Conservation (phyloP, 1,140 invertebrate genomes). For the Drosophila nannoptera region DNA sequence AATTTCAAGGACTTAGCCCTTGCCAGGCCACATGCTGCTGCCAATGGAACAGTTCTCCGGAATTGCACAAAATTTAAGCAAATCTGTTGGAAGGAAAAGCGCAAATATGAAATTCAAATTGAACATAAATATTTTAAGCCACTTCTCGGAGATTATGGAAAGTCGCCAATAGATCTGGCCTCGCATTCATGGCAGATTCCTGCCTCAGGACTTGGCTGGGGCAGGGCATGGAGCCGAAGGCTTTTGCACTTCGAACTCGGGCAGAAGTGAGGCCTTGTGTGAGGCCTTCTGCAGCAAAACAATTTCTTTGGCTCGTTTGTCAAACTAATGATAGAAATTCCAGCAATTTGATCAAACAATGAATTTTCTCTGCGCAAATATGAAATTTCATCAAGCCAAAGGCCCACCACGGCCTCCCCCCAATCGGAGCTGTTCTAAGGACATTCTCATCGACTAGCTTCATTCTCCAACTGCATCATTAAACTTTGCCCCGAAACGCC, state of each 20-base stretch:
- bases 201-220: background rate
- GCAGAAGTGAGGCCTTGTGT: constrained; percentile 37
- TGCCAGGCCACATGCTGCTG: constrained; percentile 22
- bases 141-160: constrained; percentile 76
- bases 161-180: constrained; percentile 75
- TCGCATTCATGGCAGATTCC: constrained; percentile 36
- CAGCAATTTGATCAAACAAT: constrained; percentile 77
- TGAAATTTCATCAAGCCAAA: constrained; percentile 52
- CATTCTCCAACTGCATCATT: constrained; percentile 62
- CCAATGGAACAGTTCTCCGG: constrained; percentile 47
- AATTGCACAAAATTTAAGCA: background rate
- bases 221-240: background rate
- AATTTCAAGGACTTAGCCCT: constrained; percentile 49
- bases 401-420: background rate
- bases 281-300: constrained; percentile 66
- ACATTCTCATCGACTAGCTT: too few species aligned
- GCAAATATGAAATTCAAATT: constrained; percentile 59
- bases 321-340: constrained; percentile 76
- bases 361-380: constrained; percentile 66
- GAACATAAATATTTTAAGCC: constrained; percentile 76
- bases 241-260: constrained; percentile 28
- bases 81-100: too few species aligned
- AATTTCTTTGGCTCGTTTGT: constrained; percentile 74
- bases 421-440: too few species aligned
- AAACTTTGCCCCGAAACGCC: constrained; percentile 64